Evolutionary conservation across 1,140 invertebrate species (phyloP), one percentile per base, ranked within the genome.

Genomic region (Dendroctonus ponderosae): DNA sequence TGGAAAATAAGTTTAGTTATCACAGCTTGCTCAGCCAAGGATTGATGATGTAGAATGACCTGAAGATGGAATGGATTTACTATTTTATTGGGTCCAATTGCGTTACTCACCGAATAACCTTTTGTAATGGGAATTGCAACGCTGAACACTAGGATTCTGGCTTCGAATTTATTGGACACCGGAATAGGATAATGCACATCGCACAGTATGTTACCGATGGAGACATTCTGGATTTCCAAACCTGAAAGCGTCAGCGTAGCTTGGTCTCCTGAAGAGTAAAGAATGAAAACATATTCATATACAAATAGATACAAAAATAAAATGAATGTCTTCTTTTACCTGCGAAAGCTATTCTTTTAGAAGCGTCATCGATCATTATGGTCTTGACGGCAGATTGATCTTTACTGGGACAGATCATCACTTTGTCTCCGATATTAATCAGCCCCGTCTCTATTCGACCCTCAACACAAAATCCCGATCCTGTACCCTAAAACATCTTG

Each of bases 131-230:
- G 96, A 46, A 94, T 85, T 66, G 89, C 89, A 0, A 96, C 85
- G 78, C 95, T 94, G 75, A 99, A 99, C 5, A 97, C 86, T 38
- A 98, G 93, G 71, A 99, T 87, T 70, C 94, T 87, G 9, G 93
- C 95, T 82, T 93, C 87, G 76, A 99, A 94, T 65, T 87, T 85
- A 5, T 85, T 86, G 0, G 90, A 87, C 7, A 91, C 85, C 39
- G 89, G 90, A 9, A 95, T 87, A 5, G 94, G 95, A 72, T 86
- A 81, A 38, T 82, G 75, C 0, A 87, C 86, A 81, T 94, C 91
- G 82, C 93, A 96, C 5, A 98, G 74, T 15, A 98, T 85, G 76
- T 87, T 89, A 5, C 96, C 96, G 52, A 95, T 85, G 39, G 86
- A 85, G 11, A 98, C 86, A 79, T 93, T 95, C 71, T 90, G 89